Base-by-base conservation (phyloP, 2,888 invertebrate genomes). In the Drosophila hamatofila region DNA sequence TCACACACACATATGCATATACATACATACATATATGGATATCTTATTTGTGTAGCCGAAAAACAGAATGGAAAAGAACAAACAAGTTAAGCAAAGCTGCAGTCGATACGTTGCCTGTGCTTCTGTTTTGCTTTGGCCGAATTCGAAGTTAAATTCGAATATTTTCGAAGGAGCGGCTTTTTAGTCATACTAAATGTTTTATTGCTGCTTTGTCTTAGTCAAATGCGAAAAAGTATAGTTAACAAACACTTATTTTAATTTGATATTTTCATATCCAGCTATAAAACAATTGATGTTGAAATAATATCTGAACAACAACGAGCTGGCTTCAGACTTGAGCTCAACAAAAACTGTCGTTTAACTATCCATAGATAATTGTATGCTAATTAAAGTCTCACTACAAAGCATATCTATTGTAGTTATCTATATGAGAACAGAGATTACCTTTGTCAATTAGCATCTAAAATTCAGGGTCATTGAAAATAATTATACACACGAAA, bases 361-460 rank as follows among this genome's bases (percentile, higher is more conserved):
- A 49, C 35, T 48, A 57, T 44, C 46, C 16, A 7, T 11, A 14
- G 11, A 46, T 63, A 12, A 71, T 61, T 75, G 63, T 67, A 18
- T 65, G 62, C 49, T 71, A 71, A 75, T 77, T 77, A 60, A 42
- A 33, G 30, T 27, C 51, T 39, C n/a, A 12, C 16, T 25, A 25
- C 44, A 58, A 52, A 25, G 33, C 64, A 58, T 30, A 65, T 64
- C 54, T 55, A 55, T 73, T 64, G 60, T 61, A 57, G 51, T 51
- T 78, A 61, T 51, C 58, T 59, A 11, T 12, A 30, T 21, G 25
- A 41, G 68, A 49, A 18, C 21, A 51, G 8, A 44, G 46, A 39
- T 33, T 41, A 18, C 11, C 33, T 37, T 1, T 37, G 44, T 12
- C 12, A 78, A 76, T 69, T 65, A 62, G 51, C 75, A 52, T 41